phyloP scores from a whole-genome alignment of 2,797 vertebrate genomes.

The Leuciscus waleckii region DNA sequence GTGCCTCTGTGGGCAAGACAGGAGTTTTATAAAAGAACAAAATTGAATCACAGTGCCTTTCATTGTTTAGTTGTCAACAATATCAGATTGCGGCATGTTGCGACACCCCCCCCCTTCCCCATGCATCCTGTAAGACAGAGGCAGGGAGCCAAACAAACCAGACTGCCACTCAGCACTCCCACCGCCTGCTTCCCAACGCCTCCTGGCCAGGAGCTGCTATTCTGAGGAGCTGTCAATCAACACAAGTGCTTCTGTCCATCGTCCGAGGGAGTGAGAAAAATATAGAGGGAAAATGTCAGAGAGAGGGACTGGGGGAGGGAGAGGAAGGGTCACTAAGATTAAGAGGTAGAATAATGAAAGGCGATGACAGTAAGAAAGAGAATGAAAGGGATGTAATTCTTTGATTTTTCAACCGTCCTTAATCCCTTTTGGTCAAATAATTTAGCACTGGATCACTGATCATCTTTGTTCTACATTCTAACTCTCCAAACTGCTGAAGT shows the following conservation, averaged over 20 bases:
- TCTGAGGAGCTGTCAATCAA: conserved; percentile 76
- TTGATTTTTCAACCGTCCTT: conserved; percentile 31
- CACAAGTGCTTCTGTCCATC: conserved; percentile 67
- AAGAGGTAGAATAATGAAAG: conserved; percentile 28
- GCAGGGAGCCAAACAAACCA: conserved; percentile 71
- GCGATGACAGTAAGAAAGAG: neutral
- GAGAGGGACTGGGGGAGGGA: conserved; percentile 23
- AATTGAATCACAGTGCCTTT: conserved; percentile 33
- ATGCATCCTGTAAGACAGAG: conserved; percentile 44
- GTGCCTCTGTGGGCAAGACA: conserved; percentile 10
- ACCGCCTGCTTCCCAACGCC: conserved; percentile 71
- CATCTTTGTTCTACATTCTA: conserved; percentile 8
- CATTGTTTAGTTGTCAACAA: conserved; percentile 45
- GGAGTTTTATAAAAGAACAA: conserved; percentile 39
- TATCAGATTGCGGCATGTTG: conserved; percentile 49
- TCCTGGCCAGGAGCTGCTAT: conserved; percentile 69
- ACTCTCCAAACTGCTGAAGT: neutral
- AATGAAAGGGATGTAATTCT: conserved; percentile 9
- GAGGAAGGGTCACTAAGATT: neutral
- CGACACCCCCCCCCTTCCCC: conserved; percentile 42
- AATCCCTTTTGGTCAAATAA: conserved; percentile 49
- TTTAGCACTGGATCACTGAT: conserved; percentile 37
- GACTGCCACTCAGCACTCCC: conserved; percentile 71
- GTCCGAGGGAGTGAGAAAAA: conserved; percentile 58
- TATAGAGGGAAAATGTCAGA: conserved; percentile 56